Evolutionary conservation across 1,140 invertebrate species (phyloP).

Genomic region (Dreissena polymorpha): DNA sequence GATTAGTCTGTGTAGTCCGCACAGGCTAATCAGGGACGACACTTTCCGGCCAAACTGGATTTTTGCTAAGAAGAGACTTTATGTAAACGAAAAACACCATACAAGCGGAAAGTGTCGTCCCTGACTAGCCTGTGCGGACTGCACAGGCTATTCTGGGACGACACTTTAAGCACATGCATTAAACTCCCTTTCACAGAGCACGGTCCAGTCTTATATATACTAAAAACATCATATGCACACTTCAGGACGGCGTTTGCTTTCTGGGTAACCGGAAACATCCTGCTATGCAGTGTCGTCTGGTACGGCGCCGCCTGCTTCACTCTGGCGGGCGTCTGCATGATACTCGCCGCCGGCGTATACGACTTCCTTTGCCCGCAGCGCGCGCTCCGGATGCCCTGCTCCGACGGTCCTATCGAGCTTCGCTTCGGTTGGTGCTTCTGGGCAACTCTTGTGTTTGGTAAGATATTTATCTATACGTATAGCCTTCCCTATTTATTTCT

Average conservation of each 20-base stretch:
- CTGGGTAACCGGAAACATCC: conserved; percentile 53
- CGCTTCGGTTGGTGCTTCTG: conserved; percentile 66
- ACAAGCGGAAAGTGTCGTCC: too few relatives aligned
- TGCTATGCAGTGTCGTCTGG: conserved; percentile 56
- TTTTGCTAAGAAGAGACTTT: too few relatives aligned
- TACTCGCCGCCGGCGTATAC: conserved; percentile 46
- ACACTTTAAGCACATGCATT: too few relatives aligned
- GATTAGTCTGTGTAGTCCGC: too few relatives aligned
- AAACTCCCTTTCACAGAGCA: too few relatives aligned
- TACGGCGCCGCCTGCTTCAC: conserved; percentile 51
- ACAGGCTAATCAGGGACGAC: too few relatives aligned
- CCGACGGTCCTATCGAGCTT: conserved; percentile 44
- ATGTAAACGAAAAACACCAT: too few relatives aligned
- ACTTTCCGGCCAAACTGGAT: too few relatives aligned
- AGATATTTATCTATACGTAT: neutral
- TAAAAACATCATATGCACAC: too few relatives aligned
- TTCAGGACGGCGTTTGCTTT: conserved; percentile 60
- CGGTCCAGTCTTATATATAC: too few relatives aligned
- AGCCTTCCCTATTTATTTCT: neutral
- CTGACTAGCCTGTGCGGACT: too few relatives aligned
- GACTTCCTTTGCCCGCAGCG: conserved; percentile 43
- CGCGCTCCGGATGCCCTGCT: conserved; percentile 50
- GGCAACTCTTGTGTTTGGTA: conserved; percentile 55
- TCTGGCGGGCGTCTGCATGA: conserved; percentile 54
- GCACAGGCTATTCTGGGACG: too few relatives aligned